phyloP scores from a whole-genome alignment of 2,888 invertebrate genomes.

The Agrotis clavis region DNA sequence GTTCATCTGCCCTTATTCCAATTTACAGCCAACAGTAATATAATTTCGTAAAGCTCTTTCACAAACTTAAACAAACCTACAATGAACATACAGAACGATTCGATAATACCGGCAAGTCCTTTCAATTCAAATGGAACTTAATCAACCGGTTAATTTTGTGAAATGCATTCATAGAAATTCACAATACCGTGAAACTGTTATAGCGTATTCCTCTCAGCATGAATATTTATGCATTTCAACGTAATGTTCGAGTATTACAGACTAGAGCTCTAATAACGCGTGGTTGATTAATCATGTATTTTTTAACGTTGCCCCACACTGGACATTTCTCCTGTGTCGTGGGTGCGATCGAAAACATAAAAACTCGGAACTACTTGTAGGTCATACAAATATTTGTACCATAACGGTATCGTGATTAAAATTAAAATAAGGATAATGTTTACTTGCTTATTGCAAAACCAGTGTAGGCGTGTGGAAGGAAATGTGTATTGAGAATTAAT shows the following conservation, averaged over 20 bases:
- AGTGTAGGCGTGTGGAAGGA: too few species aligned
- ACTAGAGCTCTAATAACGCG: neutral
- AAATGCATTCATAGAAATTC: slow-evolving; percentile 35
- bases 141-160: slow-evolving; percentile 24
- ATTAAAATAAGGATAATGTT: too few species aligned
- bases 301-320: too few species aligned
- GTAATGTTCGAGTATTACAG: slow-evolving; percentile 25
- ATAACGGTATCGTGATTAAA: too few species aligned
- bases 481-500: too few species aligned
- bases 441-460: too few species aligned
- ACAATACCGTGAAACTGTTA: slow-evolving; percentile 17
- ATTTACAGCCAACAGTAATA: neutral
- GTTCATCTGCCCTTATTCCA: neutral
- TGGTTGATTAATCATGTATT: too few species aligned
- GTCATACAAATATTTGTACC: too few species aligned
- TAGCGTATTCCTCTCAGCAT: slow-evolving; percentile 26
- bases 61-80: neutral
- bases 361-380: too few species aligned
- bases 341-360: too few species aligned
- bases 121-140: slow-evolving; percentile 26
- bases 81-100: neutral
- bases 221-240: slow-evolving; percentile 47
- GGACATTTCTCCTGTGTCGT: too few species aligned
- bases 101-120: neutral
- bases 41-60: neutral